These are phyloP conservation scores for Xestia c-nigrum DNA, from an alignment of 2,888 invertebrate species.

Conservation along the genomic window DNA sequence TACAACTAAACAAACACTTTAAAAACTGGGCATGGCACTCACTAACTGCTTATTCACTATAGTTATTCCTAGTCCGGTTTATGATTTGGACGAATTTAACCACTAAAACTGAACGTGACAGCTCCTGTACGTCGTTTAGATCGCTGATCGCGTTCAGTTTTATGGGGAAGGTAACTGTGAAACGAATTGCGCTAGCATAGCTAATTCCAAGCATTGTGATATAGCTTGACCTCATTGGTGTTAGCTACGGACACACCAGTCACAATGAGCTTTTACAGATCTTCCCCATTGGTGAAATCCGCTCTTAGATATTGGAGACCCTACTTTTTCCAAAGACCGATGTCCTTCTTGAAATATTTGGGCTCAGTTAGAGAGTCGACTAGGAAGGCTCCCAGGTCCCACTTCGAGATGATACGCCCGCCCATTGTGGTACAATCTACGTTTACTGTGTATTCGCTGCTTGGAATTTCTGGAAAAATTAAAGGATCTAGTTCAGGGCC, in stretches of 20 bases:
- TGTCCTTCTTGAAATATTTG: slow-evolving; percentile 91
- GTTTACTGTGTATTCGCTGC: slow-evolving; percentile 89
- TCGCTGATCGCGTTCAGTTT: not conserved
- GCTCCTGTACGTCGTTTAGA: not conserved
- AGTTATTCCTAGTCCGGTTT: slow-evolving; percentile 24
- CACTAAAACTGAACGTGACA: not conserved
- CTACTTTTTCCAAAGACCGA: slow-evolving; percentile 81
- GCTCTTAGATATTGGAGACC: not conserved
- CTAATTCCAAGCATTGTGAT: not conserved
- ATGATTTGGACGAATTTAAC: not conserved
- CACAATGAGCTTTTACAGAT: too few relatives aligned
- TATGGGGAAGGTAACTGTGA: not conserved
- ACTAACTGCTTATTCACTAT: not conserved
- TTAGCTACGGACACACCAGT: not conserved
- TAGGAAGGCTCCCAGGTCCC: slow-evolving; percentile 94
- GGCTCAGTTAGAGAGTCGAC: slow-evolving; percentile 93
- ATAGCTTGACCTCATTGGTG: not conserved
- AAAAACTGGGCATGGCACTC: slow-evolving; percentile 23
- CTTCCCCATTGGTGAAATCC: not conserved
- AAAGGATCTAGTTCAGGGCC: not conserved
- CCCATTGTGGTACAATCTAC: slow-evolving; percentile 92
- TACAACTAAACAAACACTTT: not conserved
- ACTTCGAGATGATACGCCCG: slow-evolving; percentile 93
- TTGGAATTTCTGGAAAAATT: slow-evolving; percentile 91
- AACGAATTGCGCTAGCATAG: not conserved